phyloP scores from a whole-genome alignment of 2,888 invertebrate genomes.

The Coremacera marginata region DNA sequence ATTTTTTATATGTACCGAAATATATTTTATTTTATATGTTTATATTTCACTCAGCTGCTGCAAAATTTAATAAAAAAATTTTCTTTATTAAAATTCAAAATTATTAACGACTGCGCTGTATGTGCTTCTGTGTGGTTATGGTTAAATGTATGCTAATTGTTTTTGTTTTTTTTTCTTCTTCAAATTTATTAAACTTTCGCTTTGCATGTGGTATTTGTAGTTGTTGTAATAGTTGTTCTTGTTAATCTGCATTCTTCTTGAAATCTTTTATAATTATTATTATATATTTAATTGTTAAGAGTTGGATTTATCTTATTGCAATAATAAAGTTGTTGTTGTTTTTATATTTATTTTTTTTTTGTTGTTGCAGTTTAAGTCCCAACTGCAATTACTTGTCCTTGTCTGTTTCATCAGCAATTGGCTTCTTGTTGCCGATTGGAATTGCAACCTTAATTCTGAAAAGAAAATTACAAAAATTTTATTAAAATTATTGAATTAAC shows the following conservation, averaged over 20 bases:
- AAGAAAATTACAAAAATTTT: slow-evolving; percentile 47
- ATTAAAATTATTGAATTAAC: slow-evolving; percentile 47
- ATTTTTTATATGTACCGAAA: neutral
- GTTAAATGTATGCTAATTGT: slow-evolving; percentile 39
- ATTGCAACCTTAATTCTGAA: slow-evolving; percentile 88
- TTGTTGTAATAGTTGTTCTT: slow-evolving; percentile 38
- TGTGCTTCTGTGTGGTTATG: neutral
- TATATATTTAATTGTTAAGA: slow-evolving; percentile 29
- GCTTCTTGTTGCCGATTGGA: slow-evolving; percentile 89
- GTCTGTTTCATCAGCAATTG: slow-evolving; percentile 75
- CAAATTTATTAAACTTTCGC: slow-evolving; percentile 34
- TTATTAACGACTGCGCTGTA: neutral
- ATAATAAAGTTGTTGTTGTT: slow-evolving; percentile 54
- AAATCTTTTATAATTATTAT: slow-evolving; percentile 16
- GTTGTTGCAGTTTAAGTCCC: slow-evolving; percentile 50
- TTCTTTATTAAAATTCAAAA: neutral
- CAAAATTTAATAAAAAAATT: neutral
- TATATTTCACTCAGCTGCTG: neutral
- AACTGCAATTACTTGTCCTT: slow-evolving; percentile 80
- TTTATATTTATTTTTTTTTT: slow-evolving; percentile 46
- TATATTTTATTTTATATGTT: neutral
- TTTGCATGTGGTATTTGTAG: slow-evolving; percentile 38
- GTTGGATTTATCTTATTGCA: slow-evolving; percentile 51
- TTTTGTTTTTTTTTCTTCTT: slow-evolving; percentile 37
- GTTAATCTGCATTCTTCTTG: slow-evolving; percentile 36